phyloP scores from a whole-genome alignment of 2,797 vertebrate species.

The Lacerta bilineata region DNA sequence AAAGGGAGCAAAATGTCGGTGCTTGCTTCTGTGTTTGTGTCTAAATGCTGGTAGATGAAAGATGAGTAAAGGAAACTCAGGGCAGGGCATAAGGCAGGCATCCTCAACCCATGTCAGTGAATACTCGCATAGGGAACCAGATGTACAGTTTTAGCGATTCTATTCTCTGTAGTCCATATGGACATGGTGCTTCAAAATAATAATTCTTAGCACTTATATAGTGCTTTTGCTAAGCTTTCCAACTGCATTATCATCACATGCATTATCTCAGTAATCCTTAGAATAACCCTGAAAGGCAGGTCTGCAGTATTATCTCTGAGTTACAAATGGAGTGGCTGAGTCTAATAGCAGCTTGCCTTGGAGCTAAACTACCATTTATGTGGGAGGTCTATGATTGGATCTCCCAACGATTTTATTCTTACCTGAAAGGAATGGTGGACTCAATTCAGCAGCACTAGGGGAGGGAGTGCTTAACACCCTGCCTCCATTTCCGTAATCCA shows the following conservation, averaged over 20 bases:
- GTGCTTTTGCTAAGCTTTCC: background rate
- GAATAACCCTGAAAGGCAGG: slow-evolving; percentile 5
- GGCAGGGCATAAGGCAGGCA: background rate
- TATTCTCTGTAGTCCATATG: background rate
- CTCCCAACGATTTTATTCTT: background rate
- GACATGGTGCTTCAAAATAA: background rate
- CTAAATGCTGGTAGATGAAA: background rate
- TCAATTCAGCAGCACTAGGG: background rate
- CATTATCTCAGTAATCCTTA: slow-evolving; percentile 12
- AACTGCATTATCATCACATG: background rate
- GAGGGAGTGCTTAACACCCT: background rate
- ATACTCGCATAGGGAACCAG: background rate
- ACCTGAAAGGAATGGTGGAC: background rate
- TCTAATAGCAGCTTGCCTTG: slow-evolving; percentile 10
- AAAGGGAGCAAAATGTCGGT: background rate
- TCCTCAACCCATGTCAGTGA: background rate
- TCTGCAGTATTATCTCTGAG: background rate
- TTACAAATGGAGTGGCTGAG: slow-evolving; percentile 10
- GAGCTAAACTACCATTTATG: background rate
- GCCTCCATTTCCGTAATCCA: background rate
- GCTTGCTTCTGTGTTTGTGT: background rate
- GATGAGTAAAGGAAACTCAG: background rate
- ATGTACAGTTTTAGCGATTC: background rate
- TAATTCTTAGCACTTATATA: slow-evolving; percentile 9
- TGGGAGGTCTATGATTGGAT: background rate